Conservation (phyloP, 1,140 invertebrate species). For the Grapholita molesta region DNA sequence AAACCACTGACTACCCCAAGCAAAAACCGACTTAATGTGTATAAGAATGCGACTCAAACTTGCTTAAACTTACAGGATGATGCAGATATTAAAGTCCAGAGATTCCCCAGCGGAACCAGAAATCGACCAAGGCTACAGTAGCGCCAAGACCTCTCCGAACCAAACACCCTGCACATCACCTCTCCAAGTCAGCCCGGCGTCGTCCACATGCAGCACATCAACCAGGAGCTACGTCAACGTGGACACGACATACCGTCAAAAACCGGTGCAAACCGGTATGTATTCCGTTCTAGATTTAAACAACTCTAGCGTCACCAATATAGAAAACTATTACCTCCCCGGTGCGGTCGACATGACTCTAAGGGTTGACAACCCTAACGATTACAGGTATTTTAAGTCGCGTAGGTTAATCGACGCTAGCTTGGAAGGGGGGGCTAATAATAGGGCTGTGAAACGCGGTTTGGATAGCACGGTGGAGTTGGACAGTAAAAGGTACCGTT, state of each 20-base stretch:
- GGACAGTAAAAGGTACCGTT: slow-evolving; percentile 60
- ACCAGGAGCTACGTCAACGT: slow-evolving; percentile 35
- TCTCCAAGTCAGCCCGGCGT: slow-evolving; percentile 44
- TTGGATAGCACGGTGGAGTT: slow-evolving; percentile 48
- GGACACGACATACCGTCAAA: slow-evolving; percentile 42
- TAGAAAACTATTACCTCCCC: slow-evolving; percentile 43
- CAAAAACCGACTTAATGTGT: neutral
- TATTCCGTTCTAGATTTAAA: slow-evolving; percentile 50
- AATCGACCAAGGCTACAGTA: slow-evolving; percentile 61
- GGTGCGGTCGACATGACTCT: slow-evolving; percentile 41
- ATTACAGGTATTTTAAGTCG: slow-evolving; percentile 54
- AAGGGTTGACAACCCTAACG: slow-evolving; percentile 44
- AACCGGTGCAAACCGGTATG: slow-evolving; percentile 27
- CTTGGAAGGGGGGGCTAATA: slow-evolving; percentile 47
- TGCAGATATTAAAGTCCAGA: slow-evolving; percentile 59
- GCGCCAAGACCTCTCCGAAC: slow-evolving; percentile 58
- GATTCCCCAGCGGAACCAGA: slow-evolving; percentile 47
- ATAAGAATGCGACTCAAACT: neutral
- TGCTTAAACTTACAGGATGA: slow-evolving; percentile 51
- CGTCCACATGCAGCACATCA: slow-evolving; percentile 46
- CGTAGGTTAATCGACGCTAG: slow-evolving; percentile 55
- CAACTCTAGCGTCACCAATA: slow-evolving; percentile 31
- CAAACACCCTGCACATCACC: slow-evolving; percentile 56
- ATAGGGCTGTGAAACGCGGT: slow-evolving; percentile 59
- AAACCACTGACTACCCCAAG: slow-evolving; percentile 37